A percentile compares a stretch with the other conserved stretches of the same genome.
These are phyloP conservation scores for Beris morrisii DNA, from an alignment of 2,888 invertebrate species.

Conservation along the genomic window DNA sequence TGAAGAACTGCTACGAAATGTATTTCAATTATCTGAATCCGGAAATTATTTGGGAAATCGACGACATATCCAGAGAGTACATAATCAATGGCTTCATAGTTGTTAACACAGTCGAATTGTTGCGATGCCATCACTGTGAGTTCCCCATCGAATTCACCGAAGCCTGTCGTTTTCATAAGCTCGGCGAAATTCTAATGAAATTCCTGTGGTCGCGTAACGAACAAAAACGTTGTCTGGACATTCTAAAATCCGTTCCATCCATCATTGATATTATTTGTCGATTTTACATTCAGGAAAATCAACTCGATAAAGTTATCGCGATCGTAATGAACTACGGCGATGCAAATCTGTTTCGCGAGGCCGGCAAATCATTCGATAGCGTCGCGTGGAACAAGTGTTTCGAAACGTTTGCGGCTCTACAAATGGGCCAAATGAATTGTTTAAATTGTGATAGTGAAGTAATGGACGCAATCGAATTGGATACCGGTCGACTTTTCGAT, in stretches of 20 bases:
- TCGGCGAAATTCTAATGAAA: slow-evolving; percentile 52
- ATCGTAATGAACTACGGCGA: slow-evolving; percentile 53
- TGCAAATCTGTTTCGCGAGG: slow-evolving; percentile 50
- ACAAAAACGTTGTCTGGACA: slow-evolving; percentile 53
- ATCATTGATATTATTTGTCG: slow-evolving; percentile 53
- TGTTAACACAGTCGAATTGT: slow-evolving; percentile 48
- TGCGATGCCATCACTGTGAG: slow-evolving; percentile 51
- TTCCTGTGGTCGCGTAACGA: slow-evolving; percentile 56
- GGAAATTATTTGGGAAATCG: slow-evolving; percentile 56
- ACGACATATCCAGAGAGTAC: slow-evolving; percentile 53
- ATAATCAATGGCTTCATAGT: slow-evolving; percentile 52
- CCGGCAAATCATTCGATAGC: slow-evolving; percentile 48
- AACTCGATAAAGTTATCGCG: slow-evolving; percentile 52
- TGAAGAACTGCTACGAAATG: slow-evolving; percentile 53
- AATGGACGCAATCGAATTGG: slow-evolving; percentile 45
- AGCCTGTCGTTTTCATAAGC: slow-evolving; percentile 51
- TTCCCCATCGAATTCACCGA: slow-evolving; percentile 54
- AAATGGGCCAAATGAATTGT: slow-evolving; percentile 51
- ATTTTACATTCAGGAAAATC: slow-evolving; percentile 53
- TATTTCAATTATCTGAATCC: slow-evolving; percentile 56
- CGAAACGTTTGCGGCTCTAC: slow-evolving; percentile 53
- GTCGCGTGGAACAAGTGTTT: slow-evolving; percentile 53
- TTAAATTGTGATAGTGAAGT: slow-evolving; percentile 52
- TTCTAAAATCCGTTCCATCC: slow-evolving; percentile 52
- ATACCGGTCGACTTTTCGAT: slow-evolving; percentile 53